Base-by-base conservation (phyloP, 1,140 invertebrate species). In the Atta cephalotes region DNA sequence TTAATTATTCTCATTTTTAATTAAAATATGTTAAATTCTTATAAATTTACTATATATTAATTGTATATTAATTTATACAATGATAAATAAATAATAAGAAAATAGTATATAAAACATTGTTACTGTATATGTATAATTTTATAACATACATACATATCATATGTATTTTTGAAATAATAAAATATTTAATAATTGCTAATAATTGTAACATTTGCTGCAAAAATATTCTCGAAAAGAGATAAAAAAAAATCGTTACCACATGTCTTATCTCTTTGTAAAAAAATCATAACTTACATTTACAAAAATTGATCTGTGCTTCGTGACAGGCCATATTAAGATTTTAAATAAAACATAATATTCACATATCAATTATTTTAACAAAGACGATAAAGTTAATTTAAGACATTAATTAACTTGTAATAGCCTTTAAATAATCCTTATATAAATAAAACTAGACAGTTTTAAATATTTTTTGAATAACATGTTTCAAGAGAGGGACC, bases 301-400 rank as follows among this genome's bases (percentile, higher is more conserved):
- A 72, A 10, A 58, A 31, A 82, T 72, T 18, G 21, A 71, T 58
- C 18, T 31, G 9, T 31, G 12, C 18, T 3, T 31, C 3, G 16
- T 39, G 25, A 28, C 10, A 49, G 28, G 1, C 0, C 18, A n/a
- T 35, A 49, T 14, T 70, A 39, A 80, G 18, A 74, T 60, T 49
- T 74, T 45, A 16, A 72, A 82, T 72, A 82, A 72, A 72, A 28
- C 7, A 72, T 3, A 14, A 74, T 74, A 45, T 60, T 62, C 56
- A 21, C 25, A 60, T 49, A 35, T 74, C 21, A 72, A 31, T 81
- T 68, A 72, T 62, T 49, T 60, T 45, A 3, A 49, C 39, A 10
- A 49, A 60, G 5, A 49, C 7, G 1, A 51, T 45, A 45, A 45
- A 45, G 9, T 45, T 45, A 82, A 72, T 72, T 60, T 31, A 62